Percentiles rank a stretch among this genome's conserved stretches.
phyloP scores from a whole-genome alignment of 2,888 invertebrate genomes.

The Dilophus febrilis region DNA sequence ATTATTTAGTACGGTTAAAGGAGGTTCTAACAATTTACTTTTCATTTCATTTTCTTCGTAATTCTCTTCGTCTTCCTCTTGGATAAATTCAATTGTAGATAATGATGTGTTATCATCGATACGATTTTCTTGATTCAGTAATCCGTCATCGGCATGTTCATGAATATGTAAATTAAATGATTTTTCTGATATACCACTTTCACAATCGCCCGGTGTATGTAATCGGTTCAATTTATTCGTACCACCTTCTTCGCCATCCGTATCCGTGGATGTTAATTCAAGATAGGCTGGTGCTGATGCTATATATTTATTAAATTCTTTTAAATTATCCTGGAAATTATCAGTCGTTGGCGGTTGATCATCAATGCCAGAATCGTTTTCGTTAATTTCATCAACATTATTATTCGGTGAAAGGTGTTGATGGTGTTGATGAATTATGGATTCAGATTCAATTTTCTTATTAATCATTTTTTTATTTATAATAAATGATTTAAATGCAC shows the following conservation, averaged over 20 bases:
- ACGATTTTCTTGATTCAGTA: not conserved
- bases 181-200: conserved; percentile 3
- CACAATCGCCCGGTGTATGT: conserved; percentile 1
- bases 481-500: not conserved
- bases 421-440: no score
- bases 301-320: not conserved
- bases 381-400: not conserved
- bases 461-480: conserved; percentile 9
- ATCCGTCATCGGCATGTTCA: conserved; percentile 1
- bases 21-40: no score
- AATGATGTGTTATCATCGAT: not conserved
- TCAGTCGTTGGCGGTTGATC: not conserved
- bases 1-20: no score
- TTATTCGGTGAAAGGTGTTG: no score
- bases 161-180: conserved; percentile 4
- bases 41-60: no score
- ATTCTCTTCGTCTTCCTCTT: not conserved
- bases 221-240: not conserved
- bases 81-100: not conserved
- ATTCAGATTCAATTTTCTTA: conserved; percentile 1
- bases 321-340: not conserved
- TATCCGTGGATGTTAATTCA: not conserved
- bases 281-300: no score
- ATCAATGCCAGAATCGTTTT: not conserved
- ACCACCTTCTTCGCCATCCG: not conserved